Percentiles rank a stretch among this genome's conserved stretches.
phyloP scores from a whole-genome alignment of 2,888 invertebrate species.

The Magallana nippona region DNA sequence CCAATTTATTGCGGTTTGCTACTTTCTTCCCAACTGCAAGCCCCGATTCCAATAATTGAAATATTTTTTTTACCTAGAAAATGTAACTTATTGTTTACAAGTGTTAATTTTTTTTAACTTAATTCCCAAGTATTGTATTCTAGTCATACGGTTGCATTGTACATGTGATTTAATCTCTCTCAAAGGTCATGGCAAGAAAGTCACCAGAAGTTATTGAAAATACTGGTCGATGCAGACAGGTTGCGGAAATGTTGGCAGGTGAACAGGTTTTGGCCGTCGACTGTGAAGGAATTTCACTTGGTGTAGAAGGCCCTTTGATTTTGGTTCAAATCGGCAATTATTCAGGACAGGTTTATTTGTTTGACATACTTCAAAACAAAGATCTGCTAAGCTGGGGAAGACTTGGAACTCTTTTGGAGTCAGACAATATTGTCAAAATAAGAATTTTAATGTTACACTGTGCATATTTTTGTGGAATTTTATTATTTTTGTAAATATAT shows the following conservation, averaged over 20 bases:
- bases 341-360: constrained; percentile 48
- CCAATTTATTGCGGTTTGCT: too few species aligned
- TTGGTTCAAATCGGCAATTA: constrained; percentile 50
- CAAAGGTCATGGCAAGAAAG: background rate
- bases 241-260: background rate
- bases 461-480: too few species aligned
- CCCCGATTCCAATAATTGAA: too few species aligned
- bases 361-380: constrained; percentile 49
- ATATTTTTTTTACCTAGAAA: too few species aligned
- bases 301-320: constrained; percentile 53
- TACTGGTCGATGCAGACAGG: constrained; percentile 15
- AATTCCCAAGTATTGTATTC: too few species aligned
- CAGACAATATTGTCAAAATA: constrained; percentile 48
- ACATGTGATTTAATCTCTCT: background rate
- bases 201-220: constrained; percentile 34
- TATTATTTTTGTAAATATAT: too few species aligned
- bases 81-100: too few species aligned
- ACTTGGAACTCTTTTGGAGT: constrained; percentile 42
- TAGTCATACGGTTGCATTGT: background rate
- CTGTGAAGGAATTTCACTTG: constrained; percentile 50
- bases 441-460: background rate
- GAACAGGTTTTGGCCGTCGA: constrained; percentile 46
- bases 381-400: constrained; percentile 38
- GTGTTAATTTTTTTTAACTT: too few species aligned
- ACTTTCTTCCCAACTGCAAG: too few species aligned